These are phyloP conservation scores for Sigmodon hispidus DNA, from an alignment of 2,113 vertebrate species.

Conservation along the genomic window DNA sequence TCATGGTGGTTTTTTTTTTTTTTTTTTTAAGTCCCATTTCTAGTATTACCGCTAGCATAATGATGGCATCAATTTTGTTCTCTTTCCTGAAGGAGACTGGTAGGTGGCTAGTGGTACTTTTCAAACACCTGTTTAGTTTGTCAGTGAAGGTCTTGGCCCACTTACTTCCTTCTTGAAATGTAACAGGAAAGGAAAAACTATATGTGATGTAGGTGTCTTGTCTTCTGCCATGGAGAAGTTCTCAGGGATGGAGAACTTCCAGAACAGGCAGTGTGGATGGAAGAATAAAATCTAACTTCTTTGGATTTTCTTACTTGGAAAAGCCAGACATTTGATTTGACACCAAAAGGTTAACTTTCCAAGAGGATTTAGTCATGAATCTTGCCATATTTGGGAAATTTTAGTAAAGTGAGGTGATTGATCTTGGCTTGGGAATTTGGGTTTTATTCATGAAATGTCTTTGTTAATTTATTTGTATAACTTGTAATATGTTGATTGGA, in stretches of 20 bases:
- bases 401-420: neutral
- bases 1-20: neutral
- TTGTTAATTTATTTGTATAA: neutral
- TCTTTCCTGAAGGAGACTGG: neutral
- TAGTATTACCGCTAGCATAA: neutral
- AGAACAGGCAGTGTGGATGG: neutral
- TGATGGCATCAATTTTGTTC: neutral
- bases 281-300: conserved; percentile 2
- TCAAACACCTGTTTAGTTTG: neutral
- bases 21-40: neutral
- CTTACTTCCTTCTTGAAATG: neutral
- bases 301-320: neutral
- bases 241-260: neutral
- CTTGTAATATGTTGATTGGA: neutral
- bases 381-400: neutral
- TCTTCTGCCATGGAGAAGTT: neutral
- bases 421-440: neutral
- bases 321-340: neutral
- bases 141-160: neutral
- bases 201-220: neutral
- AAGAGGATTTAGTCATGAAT: neutral
- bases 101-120: neutral
- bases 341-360: neutral
- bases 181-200: neutral
- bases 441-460: neutral